Evolutionary conservation across 1,140 invertebrate genomes (phyloP), one percentile per base, ranked within the genome.

Genomic region (Bombus superbus): DNA sequence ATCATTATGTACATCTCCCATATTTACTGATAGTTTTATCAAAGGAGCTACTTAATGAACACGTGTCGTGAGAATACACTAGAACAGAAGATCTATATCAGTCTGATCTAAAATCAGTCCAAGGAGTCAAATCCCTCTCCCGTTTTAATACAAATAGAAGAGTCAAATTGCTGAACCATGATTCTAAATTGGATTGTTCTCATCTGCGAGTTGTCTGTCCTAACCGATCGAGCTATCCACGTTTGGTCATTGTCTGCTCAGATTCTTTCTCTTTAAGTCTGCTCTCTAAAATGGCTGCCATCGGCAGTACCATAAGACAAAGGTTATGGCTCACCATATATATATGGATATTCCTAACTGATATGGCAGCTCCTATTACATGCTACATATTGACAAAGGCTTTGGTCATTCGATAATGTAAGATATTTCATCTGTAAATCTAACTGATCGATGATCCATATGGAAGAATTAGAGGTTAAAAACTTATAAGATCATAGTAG

Each of bases 151-250:
- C 22, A 38, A 78, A 78, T 9, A 78, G 57, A 76, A 59, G 35
- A 62, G n/a, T 32, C 57, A 35, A 62, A 64, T 64, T 22, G 32
- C n/a, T 80, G 42, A 15, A 69, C 32, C 25, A 35, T 35, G 35
- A 68, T 68, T 40, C 77, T 62, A 77, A 77, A 77, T 62, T 22
- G 75, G 75, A 64, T 66, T 44, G 25, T 35, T 64, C 57, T 22
- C 28, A 78, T 28, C 40, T 1, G 38, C 18, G 28, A 64, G 38
- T 11, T 28, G 28, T 42, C 38, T 66, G 32, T 13, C 22, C 18
- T 75, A 53, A 75, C 38, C n/a, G 25, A 78, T 64, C 38, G 38
- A 62, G 57, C 38, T 77, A 57, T 53, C 44, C 64, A 42, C 64
- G 32, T 47, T 11, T 53, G 64, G 77, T 68, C 64, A 28, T 28